phyloP scores from a whole-genome alignment of 2,888 invertebrate species.

The Drosophila ezoana region DNA sequence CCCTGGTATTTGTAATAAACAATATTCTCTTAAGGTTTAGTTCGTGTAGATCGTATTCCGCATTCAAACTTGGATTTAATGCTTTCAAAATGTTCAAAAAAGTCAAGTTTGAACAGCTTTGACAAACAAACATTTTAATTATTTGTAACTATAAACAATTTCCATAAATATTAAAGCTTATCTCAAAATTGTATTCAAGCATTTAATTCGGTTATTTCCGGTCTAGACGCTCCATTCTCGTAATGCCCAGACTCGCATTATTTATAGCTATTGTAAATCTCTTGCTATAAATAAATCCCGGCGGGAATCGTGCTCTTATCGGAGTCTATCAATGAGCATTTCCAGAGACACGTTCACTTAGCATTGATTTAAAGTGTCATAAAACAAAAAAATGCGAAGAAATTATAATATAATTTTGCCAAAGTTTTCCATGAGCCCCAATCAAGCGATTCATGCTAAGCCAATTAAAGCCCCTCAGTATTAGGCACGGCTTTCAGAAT shows the following conservation, averaged over 20 bases:
- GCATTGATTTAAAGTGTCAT: conserved; percentile 54
- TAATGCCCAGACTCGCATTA: conserved; percentile 10
- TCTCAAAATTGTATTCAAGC: background rate
- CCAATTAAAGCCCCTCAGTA: conserved; percentile 23
- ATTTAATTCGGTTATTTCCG: conserved; percentile 25
- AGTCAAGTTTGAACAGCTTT: too few species aligned
- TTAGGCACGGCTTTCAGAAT: too few species aligned
- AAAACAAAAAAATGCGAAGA: conserved; percentile 1
- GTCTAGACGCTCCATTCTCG: conserved; percentile 10
- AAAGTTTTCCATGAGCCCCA: conserved; percentile 50
- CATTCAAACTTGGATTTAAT: too few species aligned
- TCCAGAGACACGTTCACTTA: conserved; percentile 49
- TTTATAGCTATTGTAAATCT: conserved; percentile 37
- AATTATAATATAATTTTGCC: background rate
- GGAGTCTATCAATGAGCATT: conserved; percentile 5
- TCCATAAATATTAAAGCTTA: background rate
- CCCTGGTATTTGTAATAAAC: too few species aligned
- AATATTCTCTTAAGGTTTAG: too few species aligned
- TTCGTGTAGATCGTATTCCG: too few species aligned
- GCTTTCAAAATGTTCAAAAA: too few species aligned
- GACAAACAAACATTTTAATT: too few species aligned
- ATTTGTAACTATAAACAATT: too few species aligned
- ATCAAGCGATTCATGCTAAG: conserved; percentile 3
- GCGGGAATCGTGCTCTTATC: conserved; percentile 31
- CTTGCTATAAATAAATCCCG: conserved; percentile 27